A percentile compares a stretch with the other conserved stretches of the same genome.
Conservation (phyloP, 2,888 invertebrate genomes). For the Phymatocera aterrima region DNA sequence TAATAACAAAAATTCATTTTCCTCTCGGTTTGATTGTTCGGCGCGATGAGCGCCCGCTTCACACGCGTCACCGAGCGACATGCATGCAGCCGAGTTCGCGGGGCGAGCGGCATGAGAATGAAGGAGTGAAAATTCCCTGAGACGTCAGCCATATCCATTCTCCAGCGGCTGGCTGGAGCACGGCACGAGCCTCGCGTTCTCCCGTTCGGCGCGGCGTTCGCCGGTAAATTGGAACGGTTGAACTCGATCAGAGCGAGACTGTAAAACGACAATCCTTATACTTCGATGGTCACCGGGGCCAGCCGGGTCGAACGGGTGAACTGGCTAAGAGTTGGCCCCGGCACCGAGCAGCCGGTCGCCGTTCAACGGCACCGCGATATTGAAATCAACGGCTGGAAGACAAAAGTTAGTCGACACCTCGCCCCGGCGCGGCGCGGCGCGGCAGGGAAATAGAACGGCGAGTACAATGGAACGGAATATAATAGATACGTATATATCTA, state of each 20-base stretch:
- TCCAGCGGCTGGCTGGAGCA: background rate
- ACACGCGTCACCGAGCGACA: background rate
- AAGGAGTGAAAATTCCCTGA: background rate
- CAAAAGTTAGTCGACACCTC: constrained; percentile 50
- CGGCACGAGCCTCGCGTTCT: background rate
- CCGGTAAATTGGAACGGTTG: constrained; percentile 23
- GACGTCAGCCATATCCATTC: background rate
- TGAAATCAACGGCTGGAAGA: constrained; percentile 64
- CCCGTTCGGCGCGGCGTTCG: background rate
- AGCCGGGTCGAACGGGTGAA: constrained; percentile 22
- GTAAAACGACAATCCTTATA: constrained; percentile 37
- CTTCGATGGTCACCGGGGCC: constrained; percentile 30
- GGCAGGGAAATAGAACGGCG: constrained; percentile 14
- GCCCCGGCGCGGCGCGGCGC: no score
- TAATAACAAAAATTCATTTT: no score
- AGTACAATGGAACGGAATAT: constrained; percentile 39
- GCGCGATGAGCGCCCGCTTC: no score
- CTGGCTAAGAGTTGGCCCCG: background rate
- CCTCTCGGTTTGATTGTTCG: no score
- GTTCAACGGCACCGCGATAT: constrained; percentile 52
- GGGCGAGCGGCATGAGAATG: background rate
- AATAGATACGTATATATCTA: constrained; percentile 9
- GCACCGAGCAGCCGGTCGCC: constrained; percentile 10
- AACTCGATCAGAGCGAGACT: constrained; percentile 24
- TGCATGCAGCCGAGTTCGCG: background rate